phyloP scores from a whole-genome alignment of 2,888 invertebrate genomes.

The Volucella zonaria region DNA sequence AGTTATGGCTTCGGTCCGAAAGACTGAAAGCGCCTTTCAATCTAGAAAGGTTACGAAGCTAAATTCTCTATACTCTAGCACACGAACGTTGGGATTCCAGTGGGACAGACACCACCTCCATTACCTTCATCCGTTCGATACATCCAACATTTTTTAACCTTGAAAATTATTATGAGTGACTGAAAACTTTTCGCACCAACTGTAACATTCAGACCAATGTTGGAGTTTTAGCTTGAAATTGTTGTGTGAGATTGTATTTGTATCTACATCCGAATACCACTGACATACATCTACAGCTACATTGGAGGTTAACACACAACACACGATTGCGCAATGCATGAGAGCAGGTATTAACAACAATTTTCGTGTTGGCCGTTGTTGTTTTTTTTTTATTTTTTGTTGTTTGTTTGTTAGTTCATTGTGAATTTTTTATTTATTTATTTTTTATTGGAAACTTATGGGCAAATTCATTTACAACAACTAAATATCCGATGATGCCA shows the following conservation, averaged over 20 bases:
- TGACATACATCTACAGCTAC: slow-evolving; percentile 70
- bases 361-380: slow-evolving; percentile 43
- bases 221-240: slow-evolving; percentile 39
- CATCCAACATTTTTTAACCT: no score
- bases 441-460: slow-evolving; percentile 37
- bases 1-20: no score
- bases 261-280: slow-evolving; percentile 50
- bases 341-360: slow-evolving; percentile 37
- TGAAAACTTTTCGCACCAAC: slow-evolving; percentile 15
- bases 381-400: not conserved
- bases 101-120: no score
- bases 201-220: slow-evolving; percentile 21
- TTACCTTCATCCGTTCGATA: no score
- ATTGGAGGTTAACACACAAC: slow-evolving; percentile 65
- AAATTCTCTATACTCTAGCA: no score
- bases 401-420: not conserved
- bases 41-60: no score
- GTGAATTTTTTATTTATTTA: slow-evolving; percentile 9
- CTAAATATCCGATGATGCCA: slow-evolving; percentile 56
- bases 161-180: not conserved
- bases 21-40: no score
- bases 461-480: slow-evolving; percentile 51
- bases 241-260: slow-evolving; percentile 1
- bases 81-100: no score
- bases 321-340: slow-evolving; percentile 61